A percentile compares a stretch with the other conserved stretches of the same genome.
Conservation (phyloP, 2,888 invertebrate genomes). For the Oxytorus armatus region DNA sequence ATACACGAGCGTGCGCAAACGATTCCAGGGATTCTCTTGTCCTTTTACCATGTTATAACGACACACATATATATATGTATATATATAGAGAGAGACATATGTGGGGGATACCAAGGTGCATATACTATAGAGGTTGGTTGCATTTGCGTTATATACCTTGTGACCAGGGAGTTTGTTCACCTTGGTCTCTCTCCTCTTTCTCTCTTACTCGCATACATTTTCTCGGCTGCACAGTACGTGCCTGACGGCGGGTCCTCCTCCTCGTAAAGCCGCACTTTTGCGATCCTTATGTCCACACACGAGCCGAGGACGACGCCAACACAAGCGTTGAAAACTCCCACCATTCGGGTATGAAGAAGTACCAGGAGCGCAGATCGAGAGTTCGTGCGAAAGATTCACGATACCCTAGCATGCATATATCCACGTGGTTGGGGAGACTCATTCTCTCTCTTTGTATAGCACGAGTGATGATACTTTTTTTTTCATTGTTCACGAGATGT, state of each 20-base stretch:
- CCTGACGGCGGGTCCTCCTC: constrained; percentile 57
- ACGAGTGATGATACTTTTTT: constrained; percentile 9
- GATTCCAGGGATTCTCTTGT: constrained; percentile 56
- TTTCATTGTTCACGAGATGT: constrained; percentile 36
- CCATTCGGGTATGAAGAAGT: constrained; percentile 22
- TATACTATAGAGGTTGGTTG: constrained; percentile 24
- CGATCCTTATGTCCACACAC: constrained; percentile 55
- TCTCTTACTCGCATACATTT: constrained; percentile 25
- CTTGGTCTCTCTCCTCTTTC: constrained; percentile 64
- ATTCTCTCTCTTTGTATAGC: constrained; percentile 24
- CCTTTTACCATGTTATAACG: constrained; percentile 26
- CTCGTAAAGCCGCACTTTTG: constrained; percentile 42
- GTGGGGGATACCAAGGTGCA: constrained; percentile 33
- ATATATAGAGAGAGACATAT: neutral
- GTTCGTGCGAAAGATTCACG: constrained; percentile 60
- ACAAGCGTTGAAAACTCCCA: constrained; percentile 51
- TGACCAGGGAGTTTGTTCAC: constrained; percentile 77
- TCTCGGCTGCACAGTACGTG: constrained; percentile 59
- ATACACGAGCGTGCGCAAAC: constrained; percentile 31
- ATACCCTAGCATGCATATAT: constrained; percentile 41
- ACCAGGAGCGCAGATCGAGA: constrained; percentile 35
- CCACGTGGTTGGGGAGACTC: constrained; percentile 35
- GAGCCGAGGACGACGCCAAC: constrained; percentile 33
- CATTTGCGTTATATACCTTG: constrained; percentile 59
- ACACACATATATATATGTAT: constrained; percentile 10